Evolutionary conservation across 2,888 invertebrate genomes (phyloP).

Genomic region (Watsonalla cultraria): DNA sequence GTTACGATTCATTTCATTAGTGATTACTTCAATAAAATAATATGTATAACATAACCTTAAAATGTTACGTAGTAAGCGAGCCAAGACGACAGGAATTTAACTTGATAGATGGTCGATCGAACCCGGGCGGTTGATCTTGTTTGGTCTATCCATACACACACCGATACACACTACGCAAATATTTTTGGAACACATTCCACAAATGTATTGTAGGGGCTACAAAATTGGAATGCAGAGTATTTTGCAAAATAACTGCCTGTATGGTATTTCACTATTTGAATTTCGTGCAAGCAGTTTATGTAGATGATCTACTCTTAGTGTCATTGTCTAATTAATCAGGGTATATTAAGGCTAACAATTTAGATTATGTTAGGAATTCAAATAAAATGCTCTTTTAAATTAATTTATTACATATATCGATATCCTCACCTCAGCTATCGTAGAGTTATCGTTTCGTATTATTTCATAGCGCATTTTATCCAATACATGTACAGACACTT

Average conservation of each 20-base stretch:
- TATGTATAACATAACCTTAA: not conserved
- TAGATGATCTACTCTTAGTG: too few relatives aligned
- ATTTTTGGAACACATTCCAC: conserved; percentile 51
- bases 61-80: not conserved
- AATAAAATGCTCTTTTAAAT: too few relatives aligned
- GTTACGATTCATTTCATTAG: too few relatives aligned
- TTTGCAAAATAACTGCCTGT: conserved; percentile 10
- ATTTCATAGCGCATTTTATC: too few relatives aligned
- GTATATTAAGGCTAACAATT: too few relatives aligned
- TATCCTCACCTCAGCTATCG: too few relatives aligned
- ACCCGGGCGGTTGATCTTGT: conserved; percentile 33
- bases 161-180: conserved; percentile 34
- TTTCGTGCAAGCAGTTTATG: too few relatives aligned
- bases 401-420: too few relatives aligned
- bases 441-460: too few relatives aligned
- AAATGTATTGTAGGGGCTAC: conserved; percentile 29
- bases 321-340: too few relatives aligned
- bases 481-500: too few relatives aligned
- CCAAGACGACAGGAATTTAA: conserved; percentile 20
- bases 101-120: conserved; percentile 28
- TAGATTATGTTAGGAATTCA: too few relatives aligned
- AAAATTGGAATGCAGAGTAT: conserved; percentile 12
- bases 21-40: not conserved
- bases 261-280: not conserved
- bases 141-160: conserved; percentile 31